Base-by-base conservation (phyloP, 2,797 vertebrate species). In the Mallotus villosus region DNA sequence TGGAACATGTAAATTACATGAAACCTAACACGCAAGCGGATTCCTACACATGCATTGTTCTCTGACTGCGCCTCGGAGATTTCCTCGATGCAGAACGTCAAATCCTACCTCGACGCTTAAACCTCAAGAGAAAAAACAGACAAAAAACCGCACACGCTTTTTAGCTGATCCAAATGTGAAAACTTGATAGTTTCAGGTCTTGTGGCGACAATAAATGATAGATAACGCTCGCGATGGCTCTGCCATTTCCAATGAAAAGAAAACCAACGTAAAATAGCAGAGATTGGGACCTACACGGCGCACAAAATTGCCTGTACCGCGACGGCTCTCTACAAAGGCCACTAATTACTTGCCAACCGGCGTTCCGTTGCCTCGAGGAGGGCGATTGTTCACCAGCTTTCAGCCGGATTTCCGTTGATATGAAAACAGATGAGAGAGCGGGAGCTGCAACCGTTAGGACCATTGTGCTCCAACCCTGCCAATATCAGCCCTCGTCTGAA, bases 281-380 rank as follows among this genome's bases (percentile, higher is more conserved):
- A 68, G 72, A 74, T 24, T 32, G 60, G 74, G 63, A n/a, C 63
- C 32, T 53, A 65, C 22, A 61, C 34, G 63, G 51, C 49, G 60
- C 67, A 64, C 62, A 51, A 63, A 55, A 63, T 71, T 67, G 55
- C 19, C 21, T 12, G 49, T 64, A 70, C 21, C 41, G 75, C 29
- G 29, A 68, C 71, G 65, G 70, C 24, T 7, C 16, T 78, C 76
- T 77, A 83, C 79, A 81, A 82, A 78, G 76, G 76, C 66, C n/a
- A 32, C 77, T 85, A 85, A 85, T 84, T 81, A 82, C 64, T 29
- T 27, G 60, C 73, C 51, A 37, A 79, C 70, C 37, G 34, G 70
- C 70, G 75, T 37, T 2, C 69, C n/a, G 67, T 59, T 67, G 76
- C 57, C 58, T 77, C 72, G 74, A 76, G 64, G 64, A 78, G 1